Conservation (phyloP, 2,888 invertebrate species). For the Tipula unca region DNA sequence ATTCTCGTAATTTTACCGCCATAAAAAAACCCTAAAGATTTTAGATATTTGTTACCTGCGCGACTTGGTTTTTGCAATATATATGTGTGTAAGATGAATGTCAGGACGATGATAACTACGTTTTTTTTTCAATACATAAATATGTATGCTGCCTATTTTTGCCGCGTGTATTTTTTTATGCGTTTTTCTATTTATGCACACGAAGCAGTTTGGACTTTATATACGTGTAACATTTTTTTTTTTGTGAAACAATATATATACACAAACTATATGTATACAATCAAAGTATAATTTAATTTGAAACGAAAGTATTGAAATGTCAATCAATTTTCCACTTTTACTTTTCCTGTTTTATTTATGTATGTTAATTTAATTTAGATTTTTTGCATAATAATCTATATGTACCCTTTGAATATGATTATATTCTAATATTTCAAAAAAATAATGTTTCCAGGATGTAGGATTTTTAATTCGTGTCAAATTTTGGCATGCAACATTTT, state of each 20-base stretch:
- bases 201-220: not conserved
- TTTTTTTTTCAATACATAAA: not conserved
- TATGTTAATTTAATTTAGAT: not conserved
- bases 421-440: not conserved
- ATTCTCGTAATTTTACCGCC: not conserved
- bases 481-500: not conserved
- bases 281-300: not conserved
- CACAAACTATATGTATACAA: too few relatives aligned
- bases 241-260: too few relatives aligned
- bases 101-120: not conserved
- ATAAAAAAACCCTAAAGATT: constrained; percentile 4
- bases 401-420: not conserved
- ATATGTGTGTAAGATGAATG: not conserved
- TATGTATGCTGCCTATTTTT: not conserved
- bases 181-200: not conserved
- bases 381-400: not conserved
- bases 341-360: not conserved
- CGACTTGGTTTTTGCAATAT: constrained; percentile 1
- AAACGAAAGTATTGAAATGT: not conserved
- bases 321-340: not conserved
- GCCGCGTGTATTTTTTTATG: not conserved
- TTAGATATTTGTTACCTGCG: not conserved
- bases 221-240: too few relatives aligned
- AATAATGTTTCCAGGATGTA: not conserved
- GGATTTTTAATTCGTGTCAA: not conserved